Percentiles rank a stretch among this genome's conserved stretches.
These are phyloP conservation scores for Chelonus insularis DNA, from an alignment of 1,140 invertebrate genomes.

Conservation along the genomic window DNA sequence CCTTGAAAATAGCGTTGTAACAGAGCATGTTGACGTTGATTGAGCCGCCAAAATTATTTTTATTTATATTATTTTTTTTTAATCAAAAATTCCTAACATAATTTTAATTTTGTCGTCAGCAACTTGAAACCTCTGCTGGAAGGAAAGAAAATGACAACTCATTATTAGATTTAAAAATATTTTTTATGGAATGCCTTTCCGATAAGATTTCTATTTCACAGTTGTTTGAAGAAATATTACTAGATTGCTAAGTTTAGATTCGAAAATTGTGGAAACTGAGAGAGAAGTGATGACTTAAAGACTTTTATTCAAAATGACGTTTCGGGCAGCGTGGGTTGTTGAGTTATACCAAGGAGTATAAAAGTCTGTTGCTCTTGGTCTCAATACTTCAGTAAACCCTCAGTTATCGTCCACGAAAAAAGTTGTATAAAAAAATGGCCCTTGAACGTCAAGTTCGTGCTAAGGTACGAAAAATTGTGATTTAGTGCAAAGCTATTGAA, in stretches of 20 bases:
- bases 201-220: no score
- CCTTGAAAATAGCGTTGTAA: conserved; percentile 17
- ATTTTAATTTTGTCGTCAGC: conserved; percentile 28
- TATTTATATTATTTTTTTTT: conserved; percentile 21
- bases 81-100: not conserved
- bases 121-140: no score
- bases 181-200: no score
- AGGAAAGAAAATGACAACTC: no score
- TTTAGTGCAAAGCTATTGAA: no score
- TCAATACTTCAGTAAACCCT: conserved; percentile 53
- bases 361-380: conserved; percentile 38
- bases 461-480: conserved; percentile 70
- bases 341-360: conserved; percentile 41
- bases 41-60: conserved; percentile 29
- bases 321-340: conserved; percentile 47
- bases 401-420: conserved; percentile 17
- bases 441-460: conserved; percentile 78
- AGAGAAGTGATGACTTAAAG: conserved; percentile 23
- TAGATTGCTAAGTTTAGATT: conserved; percentile 51
- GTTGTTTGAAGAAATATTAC: conserved; percentile 20
- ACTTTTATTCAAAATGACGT: not conserved
- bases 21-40: conserved; percentile 3
- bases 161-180: no score
- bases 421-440: conserved; percentile 66
- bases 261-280: conserved; percentile 47